phyloP scores from a whole-genome alignment of 2,888 invertebrate species.

The Acleris emargana region DNA sequence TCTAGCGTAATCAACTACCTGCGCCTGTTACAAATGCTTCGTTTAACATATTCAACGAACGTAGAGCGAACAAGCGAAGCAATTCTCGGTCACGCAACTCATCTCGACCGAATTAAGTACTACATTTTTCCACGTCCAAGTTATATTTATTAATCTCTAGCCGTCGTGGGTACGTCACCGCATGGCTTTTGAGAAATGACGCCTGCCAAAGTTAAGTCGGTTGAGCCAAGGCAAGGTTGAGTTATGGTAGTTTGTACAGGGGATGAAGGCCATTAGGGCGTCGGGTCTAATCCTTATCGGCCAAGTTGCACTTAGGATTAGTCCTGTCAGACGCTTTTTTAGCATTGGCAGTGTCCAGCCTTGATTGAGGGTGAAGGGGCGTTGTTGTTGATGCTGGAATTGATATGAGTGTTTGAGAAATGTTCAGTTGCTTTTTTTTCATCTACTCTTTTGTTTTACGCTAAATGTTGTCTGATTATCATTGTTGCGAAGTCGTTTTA shows the following conservation, averaged over 20 bases:
- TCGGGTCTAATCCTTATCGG: constrained; percentile 81
- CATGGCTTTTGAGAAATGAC: constrained; percentile 83
- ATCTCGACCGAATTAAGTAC: constrained; percentile 78
- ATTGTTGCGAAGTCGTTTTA: too few relatives aligned
- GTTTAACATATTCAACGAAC: constrained; percentile 24
- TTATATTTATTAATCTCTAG: constrained; percentile 79
- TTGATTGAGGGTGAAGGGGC: constrained; percentile 71
- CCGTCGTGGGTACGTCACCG: constrained; percentile 65
- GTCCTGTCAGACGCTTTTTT: constrained; percentile 80
- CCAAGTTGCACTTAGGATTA: constrained; percentile 83
- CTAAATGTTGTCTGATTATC: too few relatives aligned
- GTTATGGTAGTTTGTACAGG: constrained; percentile 81
- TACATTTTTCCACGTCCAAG: constrained; percentile 80
- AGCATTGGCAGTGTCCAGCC: constrained; percentile 73
- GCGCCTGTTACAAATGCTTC: too few relatives aligned
- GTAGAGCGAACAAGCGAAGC: constrained; percentile 17
- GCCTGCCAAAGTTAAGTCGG: constrained; percentile 83
- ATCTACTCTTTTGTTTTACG: too few relatives aligned
- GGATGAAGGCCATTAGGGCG: constrained; percentile 81
- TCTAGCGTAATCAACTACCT: too few relatives aligned
- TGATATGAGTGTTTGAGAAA: constrained; percentile 5
- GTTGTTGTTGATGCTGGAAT: constrained; percentile 15
- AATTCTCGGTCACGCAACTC: constrained; percentile 58
- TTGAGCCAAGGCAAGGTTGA: constrained; percentile 80
- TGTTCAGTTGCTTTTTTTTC: neutral